Percentiles rank a stretch among this genome's conserved stretches.
phyloP scores from a whole-genome alignment of 2,113 vertebrate species.

The Takifugu bimaculatus region DNA sequence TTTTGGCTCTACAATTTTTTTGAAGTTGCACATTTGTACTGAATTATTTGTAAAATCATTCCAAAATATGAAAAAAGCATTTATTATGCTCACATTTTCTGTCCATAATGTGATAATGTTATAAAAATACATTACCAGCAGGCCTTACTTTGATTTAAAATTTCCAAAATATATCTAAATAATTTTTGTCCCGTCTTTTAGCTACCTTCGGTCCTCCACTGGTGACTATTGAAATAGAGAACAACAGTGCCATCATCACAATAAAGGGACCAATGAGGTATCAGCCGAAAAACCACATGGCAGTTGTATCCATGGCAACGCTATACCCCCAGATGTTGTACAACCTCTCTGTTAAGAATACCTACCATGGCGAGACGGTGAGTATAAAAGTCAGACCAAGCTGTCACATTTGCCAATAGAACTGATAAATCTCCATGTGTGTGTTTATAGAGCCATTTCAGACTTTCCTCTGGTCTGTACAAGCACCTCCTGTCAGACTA shows the following conservation, averaged over 20 bases:
- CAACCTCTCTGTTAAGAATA: constrained; percentile 76
- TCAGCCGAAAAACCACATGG: constrained; percentile 52
- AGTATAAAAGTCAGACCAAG: constrained; percentile 34
- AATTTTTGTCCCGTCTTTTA: constrained; percentile 39
- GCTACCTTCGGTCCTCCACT: constrained; percentile 81
- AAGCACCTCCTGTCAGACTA: constrained; percentile 36
- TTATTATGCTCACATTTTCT: no score
- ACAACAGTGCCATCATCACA: constrained; percentile 72
- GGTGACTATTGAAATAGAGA: constrained; percentile 68
- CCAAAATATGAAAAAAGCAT: no score
- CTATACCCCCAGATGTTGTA: constrained; percentile 78
- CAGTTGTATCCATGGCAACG: constrained; percentile 63
- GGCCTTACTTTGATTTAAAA: background rate
- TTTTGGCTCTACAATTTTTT: background rate
- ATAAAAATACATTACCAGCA: no score
- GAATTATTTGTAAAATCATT: no score
- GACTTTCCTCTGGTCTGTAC: constrained; percentile 4
- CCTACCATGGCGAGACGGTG: constrained; percentile 68
- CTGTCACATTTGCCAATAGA: background rate
- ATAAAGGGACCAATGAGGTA: constrained; percentile 81
- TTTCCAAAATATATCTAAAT: background rate
- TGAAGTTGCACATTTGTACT: no score
- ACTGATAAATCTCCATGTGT: constrained; percentile 7
- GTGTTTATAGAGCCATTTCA: constrained; percentile 39
- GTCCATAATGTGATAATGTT: no score